These are phyloP conservation scores for Noctilio leporinus DNA, from an alignment of 2,113 vertebrate species.

Conservation along the genomic window DNA sequence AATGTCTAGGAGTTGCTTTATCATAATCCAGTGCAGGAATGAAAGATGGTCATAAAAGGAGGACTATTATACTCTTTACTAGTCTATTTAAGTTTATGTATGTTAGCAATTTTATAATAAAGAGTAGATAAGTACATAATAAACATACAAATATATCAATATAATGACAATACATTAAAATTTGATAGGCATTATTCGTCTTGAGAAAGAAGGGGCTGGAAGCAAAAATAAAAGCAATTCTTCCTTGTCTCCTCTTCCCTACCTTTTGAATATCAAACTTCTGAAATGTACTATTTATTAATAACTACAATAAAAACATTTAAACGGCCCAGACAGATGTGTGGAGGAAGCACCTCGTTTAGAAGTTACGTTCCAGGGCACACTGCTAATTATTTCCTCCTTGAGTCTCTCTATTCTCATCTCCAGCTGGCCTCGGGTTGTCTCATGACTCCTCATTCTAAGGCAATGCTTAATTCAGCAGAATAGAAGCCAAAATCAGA, in stretches of 20 bases:
- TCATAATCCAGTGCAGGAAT: background rate
- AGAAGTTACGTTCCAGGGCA: background rate
- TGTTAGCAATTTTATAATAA: background rate
- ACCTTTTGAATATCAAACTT: background rate
- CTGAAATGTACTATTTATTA: background rate
- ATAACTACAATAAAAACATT: background rate
- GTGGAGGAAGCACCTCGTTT: background rate
- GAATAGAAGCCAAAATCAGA: background rate
- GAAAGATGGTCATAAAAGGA: background rate
- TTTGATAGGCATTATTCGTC: background rate
- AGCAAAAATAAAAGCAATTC: background rate
- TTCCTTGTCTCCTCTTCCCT: background rate
- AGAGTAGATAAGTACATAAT: background rate
- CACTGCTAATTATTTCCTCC: background rate
- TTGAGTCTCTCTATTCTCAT: background rate
- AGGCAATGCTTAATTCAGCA: constrained; percentile 45
- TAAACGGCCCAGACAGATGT: background rate
- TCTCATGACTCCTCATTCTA: background rate
- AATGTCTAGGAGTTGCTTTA: background rate
- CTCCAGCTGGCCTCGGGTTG: background rate
- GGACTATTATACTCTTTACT: background rate
- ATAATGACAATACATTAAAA: background rate
- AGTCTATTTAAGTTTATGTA: background rate
- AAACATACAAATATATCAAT: background rate
- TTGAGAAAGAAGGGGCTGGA: background rate